Conservation (phyloP, 2,888 invertebrate genomes). For the Deilephila porcellus region DNA sequence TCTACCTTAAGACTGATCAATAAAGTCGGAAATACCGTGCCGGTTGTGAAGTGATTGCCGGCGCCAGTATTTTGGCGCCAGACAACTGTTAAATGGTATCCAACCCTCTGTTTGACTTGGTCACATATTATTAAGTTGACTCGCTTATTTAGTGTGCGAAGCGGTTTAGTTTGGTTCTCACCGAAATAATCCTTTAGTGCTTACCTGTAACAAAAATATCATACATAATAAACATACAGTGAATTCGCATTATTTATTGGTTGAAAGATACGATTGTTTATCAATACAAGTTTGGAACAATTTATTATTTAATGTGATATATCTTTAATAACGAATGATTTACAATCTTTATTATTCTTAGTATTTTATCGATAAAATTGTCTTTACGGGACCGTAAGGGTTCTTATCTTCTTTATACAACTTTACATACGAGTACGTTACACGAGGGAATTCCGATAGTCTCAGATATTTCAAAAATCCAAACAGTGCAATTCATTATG, state of each 20-base stretch:
- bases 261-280: too few relatives aligned
- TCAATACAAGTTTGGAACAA: too few relatives aligned
- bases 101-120: conserved; percentile 44
- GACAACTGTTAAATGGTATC: conserved; percentile 65
- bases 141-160: conserved; percentile 23
- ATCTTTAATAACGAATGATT: too few relatives aligned
- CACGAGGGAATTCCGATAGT: too few relatives aligned
- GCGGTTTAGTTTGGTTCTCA: neutral
- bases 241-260: neutral
- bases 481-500: too few relatives aligned
- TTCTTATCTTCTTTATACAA: too few relatives aligned
- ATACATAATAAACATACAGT: neutral
- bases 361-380: too few relatives aligned
- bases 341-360: too few relatives aligned
- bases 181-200: conserved; percentile 4
- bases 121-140: conserved; percentile 2
- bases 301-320: too few relatives aligned
- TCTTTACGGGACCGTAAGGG: too few relatives aligned
- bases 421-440: too few relatives aligned
- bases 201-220: conserved; percentile 45
- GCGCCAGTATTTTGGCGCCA: conserved; percentile 72
- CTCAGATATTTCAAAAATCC: too few relatives aligned
- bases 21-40: conserved; percentile 1
- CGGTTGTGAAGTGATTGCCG: conserved; percentile 23
- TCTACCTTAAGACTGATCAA: neutral